phyloP scores from a whole-genome alignment of 2,113 vertebrate genomes.

The Guaruba guarouba region DNA sequence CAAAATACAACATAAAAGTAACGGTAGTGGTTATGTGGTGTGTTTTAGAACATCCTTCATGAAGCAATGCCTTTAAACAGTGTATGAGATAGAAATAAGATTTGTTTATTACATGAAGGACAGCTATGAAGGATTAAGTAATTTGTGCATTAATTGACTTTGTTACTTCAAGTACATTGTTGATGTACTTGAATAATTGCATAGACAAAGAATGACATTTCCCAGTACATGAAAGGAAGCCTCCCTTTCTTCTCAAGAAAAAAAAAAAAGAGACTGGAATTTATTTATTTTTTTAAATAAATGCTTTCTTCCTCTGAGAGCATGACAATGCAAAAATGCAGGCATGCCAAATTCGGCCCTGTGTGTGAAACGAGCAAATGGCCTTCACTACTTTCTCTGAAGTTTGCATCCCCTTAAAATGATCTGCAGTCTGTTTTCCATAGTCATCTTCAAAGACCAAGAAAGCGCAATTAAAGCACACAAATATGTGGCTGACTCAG shows the following conservation, averaged over 20 bases:
- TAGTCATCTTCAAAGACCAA: neutral
- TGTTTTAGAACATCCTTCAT: neutral
- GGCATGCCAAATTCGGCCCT: fast-evolving
- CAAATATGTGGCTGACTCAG: neutral
- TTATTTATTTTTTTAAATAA: neutral
- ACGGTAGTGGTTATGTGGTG: neutral
- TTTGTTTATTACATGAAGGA: neutral
- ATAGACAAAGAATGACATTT: neutral
- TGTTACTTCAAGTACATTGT: neutral
- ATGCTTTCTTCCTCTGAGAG: neutral
- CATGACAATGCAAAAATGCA: neutral
- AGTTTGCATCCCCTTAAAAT: neutral
- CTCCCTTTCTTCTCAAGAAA: neutral
- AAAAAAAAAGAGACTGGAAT: neutral
- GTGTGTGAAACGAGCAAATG: neutral
- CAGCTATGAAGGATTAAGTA: neutral
- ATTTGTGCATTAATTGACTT: slow-evolving; percentile 9
- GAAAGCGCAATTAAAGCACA: neutral
- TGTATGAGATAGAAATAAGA: neutral
- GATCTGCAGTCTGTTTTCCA: neutral
- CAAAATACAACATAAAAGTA: neutral
- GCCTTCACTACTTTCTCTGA: neutral
- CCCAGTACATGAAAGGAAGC: neutral
- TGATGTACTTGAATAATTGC: neutral
- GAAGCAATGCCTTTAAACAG: neutral